Base-by-base conservation (phyloP, 2,888 invertebrate species). In the Agrenia bidenticulata region DNA sequence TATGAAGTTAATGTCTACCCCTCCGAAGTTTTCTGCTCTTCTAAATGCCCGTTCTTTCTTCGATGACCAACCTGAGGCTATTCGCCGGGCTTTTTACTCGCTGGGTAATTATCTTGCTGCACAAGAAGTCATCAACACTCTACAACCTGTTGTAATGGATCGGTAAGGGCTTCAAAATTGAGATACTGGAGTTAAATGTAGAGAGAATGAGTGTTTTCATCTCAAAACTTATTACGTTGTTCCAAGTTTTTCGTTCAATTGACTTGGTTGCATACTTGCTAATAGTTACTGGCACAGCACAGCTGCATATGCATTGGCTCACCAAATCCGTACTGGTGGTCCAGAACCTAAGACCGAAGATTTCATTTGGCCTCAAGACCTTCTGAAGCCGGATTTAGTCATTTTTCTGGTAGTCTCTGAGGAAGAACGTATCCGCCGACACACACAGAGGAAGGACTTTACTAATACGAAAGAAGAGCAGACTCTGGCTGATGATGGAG, bases 261-360 rank as follows among this genome's bases (percentile, higher is more conserved):
- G 19, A 45, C 19, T 45, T 45, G n/a, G n/a, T n/a, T n/a, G 32
- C 11, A 11, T 32, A 32, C 4, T 45, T 45, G n/a, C n/a, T n/a
- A 17, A 5, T 45, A 80, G 82, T 72, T 82, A 78, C 74, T 83
- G 82, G 82, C 81, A 82, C 77, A 82, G 82, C 15, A 82, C 83
- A 4, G 78, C 79, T 21, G 81, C 81, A 1, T 82, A 79, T 76
- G 80, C 80, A 1, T 63, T 82, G 49, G 81, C 81, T 1, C 79
- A 81, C 75, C 73, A 79, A 21, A 17, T 67, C 7, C 73, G 66
- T 27, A 53, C n/a, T 13, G 66, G 56, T 7, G 49, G 41, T 13
- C 70, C 78, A 24, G 74, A 78, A 61, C 51, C 73, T 57, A 74
- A 77, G n/a, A 53, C 24, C 1, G 53, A 26, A 15, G 73, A 76